A percentile compares a stretch with the other conserved stretches of the same genome.
Conservation (phyloP, 2,888 invertebrate species). For the Dinocampus coccinellae region DNA sequence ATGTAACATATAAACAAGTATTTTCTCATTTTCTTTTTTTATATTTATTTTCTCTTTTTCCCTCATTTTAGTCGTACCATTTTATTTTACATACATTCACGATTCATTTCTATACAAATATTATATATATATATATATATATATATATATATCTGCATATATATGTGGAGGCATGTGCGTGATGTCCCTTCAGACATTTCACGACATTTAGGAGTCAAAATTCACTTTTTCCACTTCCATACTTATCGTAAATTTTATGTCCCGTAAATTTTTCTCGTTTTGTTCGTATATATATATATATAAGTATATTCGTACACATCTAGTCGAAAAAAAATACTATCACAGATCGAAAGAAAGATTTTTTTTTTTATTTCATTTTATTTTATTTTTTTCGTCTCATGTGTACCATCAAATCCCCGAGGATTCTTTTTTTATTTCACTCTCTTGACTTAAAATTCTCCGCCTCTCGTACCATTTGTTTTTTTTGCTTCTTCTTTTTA, state of each 20-base stretch:
- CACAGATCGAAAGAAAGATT: not conserved
- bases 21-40: not conserved
- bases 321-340: not conserved
- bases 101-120: no score
- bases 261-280: conserved; percentile 1
- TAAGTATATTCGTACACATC: not conserved
- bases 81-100: not conserved
- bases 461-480: not conserved
- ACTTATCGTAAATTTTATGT: conserved; percentile 6
- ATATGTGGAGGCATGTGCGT: not conserved
- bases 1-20: no score
- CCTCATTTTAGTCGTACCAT: not conserved
- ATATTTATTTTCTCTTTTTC: conserved; percentile 12
- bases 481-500: not conserved
- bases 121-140: no score
- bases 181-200: not conserved
- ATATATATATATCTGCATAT: no score
- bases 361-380: no score
- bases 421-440: conserved; percentile 5
- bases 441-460: not conserved
- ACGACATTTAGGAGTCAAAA: conserved; percentile 1
- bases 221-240: not conserved
- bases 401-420: not conserved
- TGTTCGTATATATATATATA: not conserved
- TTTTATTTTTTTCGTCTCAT: not conserved